Conservation (phyloP, 2,797 vertebrate genomes). For the Taeniopygia guttata region DNA sequence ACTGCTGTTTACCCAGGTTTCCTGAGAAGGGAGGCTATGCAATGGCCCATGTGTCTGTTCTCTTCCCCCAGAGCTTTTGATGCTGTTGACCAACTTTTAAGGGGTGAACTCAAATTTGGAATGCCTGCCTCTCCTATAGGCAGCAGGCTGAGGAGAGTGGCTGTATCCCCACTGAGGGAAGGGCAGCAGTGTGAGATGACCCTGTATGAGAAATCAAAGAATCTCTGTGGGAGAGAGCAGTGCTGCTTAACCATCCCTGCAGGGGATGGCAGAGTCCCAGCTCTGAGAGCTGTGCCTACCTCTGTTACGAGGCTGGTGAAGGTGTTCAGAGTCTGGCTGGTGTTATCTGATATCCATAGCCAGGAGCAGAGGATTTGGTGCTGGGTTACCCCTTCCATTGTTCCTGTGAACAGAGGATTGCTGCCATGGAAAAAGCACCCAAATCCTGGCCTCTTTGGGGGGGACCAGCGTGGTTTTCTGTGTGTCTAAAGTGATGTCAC, state of each 20-base stretch:
- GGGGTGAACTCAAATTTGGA: neutral
- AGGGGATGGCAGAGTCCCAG: neutral
- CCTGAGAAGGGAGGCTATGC: neutral
- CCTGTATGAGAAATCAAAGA: neutral
- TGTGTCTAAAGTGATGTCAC: neutral
- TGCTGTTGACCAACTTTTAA: neutral
- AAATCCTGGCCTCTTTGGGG: neutral
- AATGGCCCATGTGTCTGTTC: neutral
- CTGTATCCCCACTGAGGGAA: neutral
- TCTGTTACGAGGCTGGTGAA: fast-evolving
- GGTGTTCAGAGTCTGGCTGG: neutral
- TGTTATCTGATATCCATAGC: fast-evolving
- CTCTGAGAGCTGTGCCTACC: neutral
- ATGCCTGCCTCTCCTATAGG: neutral
- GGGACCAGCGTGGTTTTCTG: neutral
- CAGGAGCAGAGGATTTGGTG: neutral
- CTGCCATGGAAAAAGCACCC: neutral
- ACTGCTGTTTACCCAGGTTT: neutral
- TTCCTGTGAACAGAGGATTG: neutral
- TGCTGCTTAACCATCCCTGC: neutral
- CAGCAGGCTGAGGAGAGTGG: neutral
- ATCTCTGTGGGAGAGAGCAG: neutral
- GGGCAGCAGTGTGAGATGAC: neutral
- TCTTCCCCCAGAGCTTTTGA: neutral
- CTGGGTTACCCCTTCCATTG: fast-evolving